Base-by-base conservation (phyloP, 2,888 invertebrate species). In the Laothoe populi region DNA sequence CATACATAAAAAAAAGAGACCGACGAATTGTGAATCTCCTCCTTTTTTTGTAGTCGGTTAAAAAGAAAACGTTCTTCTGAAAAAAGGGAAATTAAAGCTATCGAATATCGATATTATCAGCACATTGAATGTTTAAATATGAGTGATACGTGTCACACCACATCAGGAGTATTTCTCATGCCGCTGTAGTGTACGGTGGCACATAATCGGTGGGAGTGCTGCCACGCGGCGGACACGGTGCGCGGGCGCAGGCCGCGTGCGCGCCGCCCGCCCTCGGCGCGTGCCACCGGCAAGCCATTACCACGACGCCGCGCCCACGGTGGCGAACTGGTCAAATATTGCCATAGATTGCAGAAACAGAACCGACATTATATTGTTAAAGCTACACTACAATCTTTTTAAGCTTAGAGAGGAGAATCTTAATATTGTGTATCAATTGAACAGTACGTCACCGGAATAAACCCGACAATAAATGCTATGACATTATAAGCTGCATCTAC, bases 191-290 rank as follows among this genome's bases (percentile, higher is more conserved):
- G 78, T 75, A 74, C 73, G 70, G 81, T 76, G 81, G 83, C 78
- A 78, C 72, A 82, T 90, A 92, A 92, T 91, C 90, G 90, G 86
- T 87, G 91, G 90, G 90, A 89, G 90, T 88, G 87, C 74, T 70
- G 71, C 71, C 83, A 75, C 78, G 81, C 71, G 70, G 65, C 64
- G 70, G 72, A 77, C 75, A 70, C 70, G 69, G 66, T 64, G 71
- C 74, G 78, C 75, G 71, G 71, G 70, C 75, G 75, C 75, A 69
- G 60, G 71, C 62, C 74, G 69, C 73, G 72, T 68, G 71, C 62
- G 66, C 64, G 65, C 70, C 66, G 74, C 66, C 77, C 68, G 77
- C 72, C 71, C 71, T 69, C 78, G 70, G 75, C 74, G 74, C 74
- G 69, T 69, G 81, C 77, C 64, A 67, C 76, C 72, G 79, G 70